Percentiles rank a stretch among this genome's conserved stretches.
Evolutionary conservation across 2,797 vertebrate genomes (phyloP).

Genomic region (Cryptoprocta ferox): DNA sequence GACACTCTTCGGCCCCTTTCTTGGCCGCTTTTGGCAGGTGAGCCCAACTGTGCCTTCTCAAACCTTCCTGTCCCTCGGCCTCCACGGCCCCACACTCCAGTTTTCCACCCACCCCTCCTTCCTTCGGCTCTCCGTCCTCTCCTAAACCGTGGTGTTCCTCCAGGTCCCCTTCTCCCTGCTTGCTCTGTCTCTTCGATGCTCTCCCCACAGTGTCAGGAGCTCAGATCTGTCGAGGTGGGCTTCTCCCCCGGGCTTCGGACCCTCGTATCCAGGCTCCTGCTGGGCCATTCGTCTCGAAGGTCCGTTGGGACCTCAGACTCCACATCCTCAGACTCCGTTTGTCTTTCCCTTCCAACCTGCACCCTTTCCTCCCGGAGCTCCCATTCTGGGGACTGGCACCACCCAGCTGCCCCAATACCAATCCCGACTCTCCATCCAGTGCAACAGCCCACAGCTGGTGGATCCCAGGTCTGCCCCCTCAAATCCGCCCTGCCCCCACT

Average conservation of each 20-base stretch:
- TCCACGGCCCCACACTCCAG: rapidly evolving
- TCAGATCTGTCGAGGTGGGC: background rate
- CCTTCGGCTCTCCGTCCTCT: background rate
- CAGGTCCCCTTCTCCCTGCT: no score
- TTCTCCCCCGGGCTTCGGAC: background rate
- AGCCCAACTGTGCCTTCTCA: background rate
- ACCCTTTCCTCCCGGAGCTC: no score
- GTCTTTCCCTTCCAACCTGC: background rate
- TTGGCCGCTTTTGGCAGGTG: background rate
- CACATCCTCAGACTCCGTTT: background rate
- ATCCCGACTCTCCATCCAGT: rapidly evolving
- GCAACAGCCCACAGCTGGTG: background rate
- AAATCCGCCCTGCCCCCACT: background rate
- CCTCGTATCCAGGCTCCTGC: background rate
- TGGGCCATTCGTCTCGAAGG: rapidly evolving
- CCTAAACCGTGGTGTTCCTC: background rate
- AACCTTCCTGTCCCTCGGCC: background rate
- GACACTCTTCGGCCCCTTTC: background rate
- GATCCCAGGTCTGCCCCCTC: background rate
- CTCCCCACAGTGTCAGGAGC: rapidly evolving
- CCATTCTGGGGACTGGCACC: background rate
- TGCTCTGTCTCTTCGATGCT: rapidly evolving
- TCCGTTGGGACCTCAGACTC: background rate
- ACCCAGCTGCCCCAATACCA: background rate
- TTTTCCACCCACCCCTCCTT: background rate